Conservation (phyloP, 2,888 invertebrate species). For the Cheilosia urbana region DNA sequence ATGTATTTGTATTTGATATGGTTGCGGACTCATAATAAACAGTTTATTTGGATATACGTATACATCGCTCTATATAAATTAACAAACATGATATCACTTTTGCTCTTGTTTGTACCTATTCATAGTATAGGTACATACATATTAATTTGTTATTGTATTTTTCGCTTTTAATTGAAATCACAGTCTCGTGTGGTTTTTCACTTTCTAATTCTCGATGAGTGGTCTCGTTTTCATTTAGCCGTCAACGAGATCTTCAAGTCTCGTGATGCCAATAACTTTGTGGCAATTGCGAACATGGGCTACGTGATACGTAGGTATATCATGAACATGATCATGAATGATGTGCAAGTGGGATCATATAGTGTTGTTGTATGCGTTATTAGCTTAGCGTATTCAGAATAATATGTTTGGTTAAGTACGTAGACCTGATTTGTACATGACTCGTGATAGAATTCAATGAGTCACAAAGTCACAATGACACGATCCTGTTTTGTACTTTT, state of each 20-base stretch:
- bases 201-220: slow-evolving; percentile 37
- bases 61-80: slow-evolving; percentile 1
- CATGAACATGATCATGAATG: neutral
- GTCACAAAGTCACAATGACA: slow-evolving; percentile 13
- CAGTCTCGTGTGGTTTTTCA: slow-evolving; percentile 51
- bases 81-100: slow-evolving; percentile 8
- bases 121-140: neutral
- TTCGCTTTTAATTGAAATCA: slow-evolving; percentile 35
- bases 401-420: neutral
- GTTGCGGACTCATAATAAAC: slow-evolving; percentile 19
- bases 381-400: neutral
- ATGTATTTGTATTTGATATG: slow-evolving; percentile 7
- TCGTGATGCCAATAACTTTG: slow-evolving; percentile 37
- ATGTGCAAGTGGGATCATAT: slow-evolving; percentile 3
- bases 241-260: slow-evolving; percentile 39
- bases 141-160: slow-evolving; percentile 8
- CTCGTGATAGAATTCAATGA: neutral
- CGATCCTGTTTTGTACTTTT: neutral
- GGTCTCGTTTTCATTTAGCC: slow-evolving; percentile 40
- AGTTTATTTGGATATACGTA: neutral
- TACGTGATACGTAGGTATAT: neutral
- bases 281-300: slow-evolving; percentile 23
- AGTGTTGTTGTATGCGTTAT: neutral
- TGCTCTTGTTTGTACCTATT: neutral
- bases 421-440: slow-evolving; percentile 1